phyloP scores from a whole-genome alignment of 2,888 invertebrate genomes.

The Unio delphinus region DNA sequence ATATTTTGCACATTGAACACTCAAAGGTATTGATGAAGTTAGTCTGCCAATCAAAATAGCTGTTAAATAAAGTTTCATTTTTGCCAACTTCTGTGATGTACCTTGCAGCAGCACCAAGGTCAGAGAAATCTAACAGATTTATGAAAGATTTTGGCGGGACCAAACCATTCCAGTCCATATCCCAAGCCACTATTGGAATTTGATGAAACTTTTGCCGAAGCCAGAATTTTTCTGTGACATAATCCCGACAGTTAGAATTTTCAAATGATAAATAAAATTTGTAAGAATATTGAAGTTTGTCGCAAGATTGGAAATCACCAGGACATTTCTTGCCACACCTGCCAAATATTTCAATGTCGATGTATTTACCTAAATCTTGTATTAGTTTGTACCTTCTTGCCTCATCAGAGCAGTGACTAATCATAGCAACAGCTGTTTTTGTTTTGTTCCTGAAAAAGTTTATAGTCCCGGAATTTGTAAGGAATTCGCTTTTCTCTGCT shows the following conservation, averaged over 20 bases:
- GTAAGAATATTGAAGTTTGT: too few species aligned
- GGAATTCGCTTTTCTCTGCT: slow-evolving; percentile 1
- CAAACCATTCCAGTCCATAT: slow-evolving; percentile 2
- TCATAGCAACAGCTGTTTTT: slow-evolving; percentile 6
- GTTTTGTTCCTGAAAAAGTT: slow-evolving; percentile 9
- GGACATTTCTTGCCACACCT: slow-evolving; percentile 4
- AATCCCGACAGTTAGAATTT: not conserved
- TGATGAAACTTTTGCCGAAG: slow-evolving; percentile 3
- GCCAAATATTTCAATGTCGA: slow-evolving; percentile 6
- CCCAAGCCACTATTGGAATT: slow-evolving; percentile 7
- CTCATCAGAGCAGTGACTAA: slow-evolving; percentile 5
- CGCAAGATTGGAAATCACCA: too few species aligned
- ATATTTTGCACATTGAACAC: too few species aligned
- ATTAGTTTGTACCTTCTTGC: slow-evolving; percentile 3
- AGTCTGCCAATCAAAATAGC: slow-evolving; percentile 9
- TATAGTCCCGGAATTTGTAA: not conserved
- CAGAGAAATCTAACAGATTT: slow-evolving; percentile 1
- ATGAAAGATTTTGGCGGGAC: slow-evolving; percentile 7
- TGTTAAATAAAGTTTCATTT: slow-evolving; percentile 4
- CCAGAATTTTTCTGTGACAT: slow-evolving; percentile 11
- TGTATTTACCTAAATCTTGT: slow-evolving; percentile 2
- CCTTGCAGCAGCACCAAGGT: slow-evolving; percentile 1
- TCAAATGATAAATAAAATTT: too few species aligned
- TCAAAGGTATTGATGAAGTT: not conserved
- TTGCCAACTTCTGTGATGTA: not conserved